These are phyloP conservation scores for Calliphora vomitoria DNA, from an alignment of 2,888 invertebrate species.

Conservation along the genomic window DNA sequence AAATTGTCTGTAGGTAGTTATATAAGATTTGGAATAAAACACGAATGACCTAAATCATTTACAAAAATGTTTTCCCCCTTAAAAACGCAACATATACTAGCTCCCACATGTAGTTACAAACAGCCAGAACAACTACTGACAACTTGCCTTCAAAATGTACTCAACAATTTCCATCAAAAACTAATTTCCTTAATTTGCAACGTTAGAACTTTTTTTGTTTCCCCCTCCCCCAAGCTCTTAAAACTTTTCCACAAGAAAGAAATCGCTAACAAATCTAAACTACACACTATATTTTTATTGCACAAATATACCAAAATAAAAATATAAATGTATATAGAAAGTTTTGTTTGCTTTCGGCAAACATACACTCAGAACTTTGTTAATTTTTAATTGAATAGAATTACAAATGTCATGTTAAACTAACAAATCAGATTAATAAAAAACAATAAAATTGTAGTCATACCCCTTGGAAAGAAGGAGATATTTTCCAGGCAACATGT, in stretches of 20 bases:
- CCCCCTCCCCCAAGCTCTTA: too few species aligned
- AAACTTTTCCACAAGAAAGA: background rate
- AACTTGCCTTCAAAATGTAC: slow-evolving; percentile 5
- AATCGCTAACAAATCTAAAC: slow-evolving; percentile 22
- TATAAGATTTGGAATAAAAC: background rate
- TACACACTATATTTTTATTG: background rate
- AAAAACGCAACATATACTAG: too few species aligned
- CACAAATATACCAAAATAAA: background rate
- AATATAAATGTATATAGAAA: background rate
- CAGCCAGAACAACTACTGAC: background rate
- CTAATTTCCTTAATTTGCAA: slow-evolving; percentile 30
- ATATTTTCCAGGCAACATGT: too few species aligned
- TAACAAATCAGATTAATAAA: slow-evolving; percentile 37
- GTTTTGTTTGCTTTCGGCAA: slow-evolving; percentile 29
- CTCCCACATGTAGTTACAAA: background rate
- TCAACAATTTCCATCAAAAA: slow-evolving; percentile 30
- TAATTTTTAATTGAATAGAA: slow-evolving; percentile 54
- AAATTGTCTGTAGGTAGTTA: too few species aligned
- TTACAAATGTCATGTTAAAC: slow-evolving; percentile 44
- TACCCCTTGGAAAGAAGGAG: too few species aligned
- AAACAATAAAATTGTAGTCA: slow-evolving; percentile 37
- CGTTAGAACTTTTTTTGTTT: background rate
- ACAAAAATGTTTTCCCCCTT: background rate
- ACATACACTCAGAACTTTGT: slow-evolving; percentile 36
- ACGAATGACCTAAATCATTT: background rate